Percentiles rank a stretch among this genome's conserved stretches.
phyloP scores from a whole-genome alignment of 92 coral and sea anemone species.

The Porites evermanni region DNA sequence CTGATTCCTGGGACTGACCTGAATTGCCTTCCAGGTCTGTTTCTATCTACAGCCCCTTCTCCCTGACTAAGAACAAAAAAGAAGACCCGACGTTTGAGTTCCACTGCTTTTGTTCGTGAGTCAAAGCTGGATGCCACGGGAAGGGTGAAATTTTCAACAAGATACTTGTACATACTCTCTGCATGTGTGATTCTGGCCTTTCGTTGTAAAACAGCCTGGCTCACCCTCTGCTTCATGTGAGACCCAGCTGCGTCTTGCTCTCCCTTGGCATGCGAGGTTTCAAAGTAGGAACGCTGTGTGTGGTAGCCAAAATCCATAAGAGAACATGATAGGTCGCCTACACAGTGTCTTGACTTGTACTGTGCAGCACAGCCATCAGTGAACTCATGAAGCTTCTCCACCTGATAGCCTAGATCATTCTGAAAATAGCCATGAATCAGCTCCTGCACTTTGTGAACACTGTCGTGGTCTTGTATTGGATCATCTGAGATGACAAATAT shows the following conservation, averaged over 20 bases:
- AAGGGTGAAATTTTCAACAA: background rate
- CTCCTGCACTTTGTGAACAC: slow-evolving; percentile 34
- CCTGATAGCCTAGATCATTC: slow-evolving; percentile 17
- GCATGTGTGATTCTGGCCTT: background rate
- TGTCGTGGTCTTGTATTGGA: slow-evolving; percentile 32
- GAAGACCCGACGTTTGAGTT: slow-evolving; percentile 23
- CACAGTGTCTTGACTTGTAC: slow-evolving; percentile 27
- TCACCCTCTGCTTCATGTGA: background rate
- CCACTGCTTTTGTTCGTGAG: too few relatives aligned
- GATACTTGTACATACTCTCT: slow-evolving; percentile 7
- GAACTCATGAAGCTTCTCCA: slow-evolving; percentile 26
- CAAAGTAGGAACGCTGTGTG: slow-evolving; percentile 13
- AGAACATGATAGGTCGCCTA: slow-evolving; percentile 35
- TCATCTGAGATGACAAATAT: slow-evolving; percentile 38
- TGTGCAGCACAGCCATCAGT: slow-evolving; percentile 41
- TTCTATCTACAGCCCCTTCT: slow-evolving; percentile 42
- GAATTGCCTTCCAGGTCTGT: slow-evolving; percentile 36
- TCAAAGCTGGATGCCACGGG: too few relatives aligned
- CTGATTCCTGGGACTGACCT: slow-evolving; percentile 40
- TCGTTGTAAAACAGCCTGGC: slow-evolving; percentile 40
- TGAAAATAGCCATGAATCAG: slow-evolving; percentile 1
- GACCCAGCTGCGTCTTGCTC: too few relatives aligned
- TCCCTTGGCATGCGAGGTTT: slow-evolving; percentile 39
- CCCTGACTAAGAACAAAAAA: slow-evolving; percentile 51
- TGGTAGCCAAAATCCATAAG: slow-evolving; percentile 39